These are phyloP conservation scores for Falco biarmicus DNA, from an alignment of 2,797 vertebrate species.

Conservation along the genomic window DNA sequence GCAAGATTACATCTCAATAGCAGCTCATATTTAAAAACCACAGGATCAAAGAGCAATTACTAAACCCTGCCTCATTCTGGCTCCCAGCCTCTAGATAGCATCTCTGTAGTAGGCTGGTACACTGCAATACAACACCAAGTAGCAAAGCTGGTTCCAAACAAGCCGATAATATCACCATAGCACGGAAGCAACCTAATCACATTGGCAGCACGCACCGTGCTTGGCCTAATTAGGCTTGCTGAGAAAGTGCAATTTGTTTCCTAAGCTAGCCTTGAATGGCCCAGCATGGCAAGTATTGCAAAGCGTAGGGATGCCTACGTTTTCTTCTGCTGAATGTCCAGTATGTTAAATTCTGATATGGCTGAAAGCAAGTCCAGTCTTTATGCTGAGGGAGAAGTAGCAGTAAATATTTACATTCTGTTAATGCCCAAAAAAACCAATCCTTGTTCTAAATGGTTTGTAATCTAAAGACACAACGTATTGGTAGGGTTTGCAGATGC, in stretches of 20 bases:
- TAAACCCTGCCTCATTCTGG: neutral
- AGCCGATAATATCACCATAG: neutral
- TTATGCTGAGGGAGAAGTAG: neutral
- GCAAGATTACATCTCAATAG: neutral
- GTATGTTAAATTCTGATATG: neutral
- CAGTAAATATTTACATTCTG: neutral
- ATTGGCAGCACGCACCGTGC: neutral
- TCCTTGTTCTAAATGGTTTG: neutral
- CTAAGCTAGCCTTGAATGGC: neutral
- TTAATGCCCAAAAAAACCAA: neutral
- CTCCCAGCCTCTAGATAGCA: neutral
- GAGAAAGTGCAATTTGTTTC: neutral
- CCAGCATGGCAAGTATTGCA: neutral
- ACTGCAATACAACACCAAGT: neutral
- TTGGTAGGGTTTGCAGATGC: neutral
- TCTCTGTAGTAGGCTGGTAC: neutral
- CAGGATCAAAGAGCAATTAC: neutral
- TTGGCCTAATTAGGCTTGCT: neutral
- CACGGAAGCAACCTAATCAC: neutral
- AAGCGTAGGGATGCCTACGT: neutral
- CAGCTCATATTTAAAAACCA: neutral
- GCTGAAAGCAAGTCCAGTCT: neutral
- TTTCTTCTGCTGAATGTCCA: neutral
- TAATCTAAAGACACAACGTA: neutral
- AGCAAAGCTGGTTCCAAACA: neutral